Conservation (phyloP, 2,797 vertebrate genomes). For the Acrossocheilus wenchowensis region DNA sequence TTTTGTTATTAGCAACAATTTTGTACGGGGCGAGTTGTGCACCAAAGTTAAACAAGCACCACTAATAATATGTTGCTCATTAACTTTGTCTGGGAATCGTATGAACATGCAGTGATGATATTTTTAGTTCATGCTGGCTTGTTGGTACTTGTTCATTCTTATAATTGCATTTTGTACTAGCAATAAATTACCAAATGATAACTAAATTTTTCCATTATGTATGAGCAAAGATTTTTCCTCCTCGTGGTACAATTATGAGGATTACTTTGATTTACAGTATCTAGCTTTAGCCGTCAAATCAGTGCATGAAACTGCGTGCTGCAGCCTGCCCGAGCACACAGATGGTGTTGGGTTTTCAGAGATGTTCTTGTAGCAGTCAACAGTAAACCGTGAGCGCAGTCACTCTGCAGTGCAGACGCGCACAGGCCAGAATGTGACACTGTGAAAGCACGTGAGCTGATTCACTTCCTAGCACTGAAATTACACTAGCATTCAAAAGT, state of each 20-base stretch:
- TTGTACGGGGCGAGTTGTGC: neutral
- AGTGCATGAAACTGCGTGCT: neutral
- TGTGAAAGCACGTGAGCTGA: neutral
- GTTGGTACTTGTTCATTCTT: neutral
- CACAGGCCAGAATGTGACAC: constrained; percentile 4
- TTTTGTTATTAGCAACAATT: neutral
- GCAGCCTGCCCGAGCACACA: neutral
- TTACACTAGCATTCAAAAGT: neutral
- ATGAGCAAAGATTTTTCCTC: neutral
- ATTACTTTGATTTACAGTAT: constrained; percentile 28
- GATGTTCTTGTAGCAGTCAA: neutral
- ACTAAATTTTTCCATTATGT: constrained; percentile 21
- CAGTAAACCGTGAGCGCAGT: neutral
- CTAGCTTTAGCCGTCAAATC: neutral
- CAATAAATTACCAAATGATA: constrained; percentile 20
- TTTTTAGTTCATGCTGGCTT: neutral
- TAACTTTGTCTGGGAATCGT: neutral
- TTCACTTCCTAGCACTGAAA: neutral
- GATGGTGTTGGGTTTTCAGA: neutral
- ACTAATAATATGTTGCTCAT: neutral
- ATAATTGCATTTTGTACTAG: constrained; percentile 10
- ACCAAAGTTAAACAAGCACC: neutral
- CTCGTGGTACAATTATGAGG: neutral
- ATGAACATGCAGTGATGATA: neutral
- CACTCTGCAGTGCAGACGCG: neutral